Evolutionary conservation across 64 coral and sea anemone species (phyloP).

Genomic region (Stichodactyla mertensii): DNA sequence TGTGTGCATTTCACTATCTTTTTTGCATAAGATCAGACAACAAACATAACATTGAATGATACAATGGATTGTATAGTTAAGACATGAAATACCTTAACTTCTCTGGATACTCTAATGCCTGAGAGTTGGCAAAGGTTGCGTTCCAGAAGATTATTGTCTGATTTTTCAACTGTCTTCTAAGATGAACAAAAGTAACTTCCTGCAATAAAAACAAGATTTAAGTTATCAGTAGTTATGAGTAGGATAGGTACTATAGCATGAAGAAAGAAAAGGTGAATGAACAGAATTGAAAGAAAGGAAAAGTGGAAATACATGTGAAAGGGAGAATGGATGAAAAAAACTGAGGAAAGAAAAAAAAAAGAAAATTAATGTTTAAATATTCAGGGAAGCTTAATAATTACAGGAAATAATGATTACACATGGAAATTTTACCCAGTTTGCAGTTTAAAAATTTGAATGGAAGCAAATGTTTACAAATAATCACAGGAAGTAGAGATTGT

Average conservation of each 20-base stretch:
- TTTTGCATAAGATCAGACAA: no score
- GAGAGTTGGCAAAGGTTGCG: slow-evolving; percentile 69
- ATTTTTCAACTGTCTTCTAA: slow-evolving; percentile 59
- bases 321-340: background rate
- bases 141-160: slow-evolving; percentile 88
- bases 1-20: no score
- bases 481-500: no score
- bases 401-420: background rate
- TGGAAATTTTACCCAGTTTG: no score
- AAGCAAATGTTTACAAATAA: no score
- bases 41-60: no score
- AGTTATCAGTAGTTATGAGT: background rate
- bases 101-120: slow-evolving; percentile 55
- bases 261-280: background rate
- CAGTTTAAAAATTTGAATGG: no score
- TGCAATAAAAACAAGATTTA: background rate
- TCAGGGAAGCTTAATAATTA: background rate
- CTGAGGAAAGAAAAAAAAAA: background rate
- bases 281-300: background rate
- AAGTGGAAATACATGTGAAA: no score
- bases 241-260: background rate
- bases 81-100: slow-evolving; percentile 40
- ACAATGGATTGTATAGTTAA: no score
- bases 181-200: slow-evolving; percentile 69
- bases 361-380: background rate